These are phyloP conservation scores for Ictalurus furcatus DNA, from an alignment of 2,113 vertebrate genomes.

Conservation along the genomic window DNA sequence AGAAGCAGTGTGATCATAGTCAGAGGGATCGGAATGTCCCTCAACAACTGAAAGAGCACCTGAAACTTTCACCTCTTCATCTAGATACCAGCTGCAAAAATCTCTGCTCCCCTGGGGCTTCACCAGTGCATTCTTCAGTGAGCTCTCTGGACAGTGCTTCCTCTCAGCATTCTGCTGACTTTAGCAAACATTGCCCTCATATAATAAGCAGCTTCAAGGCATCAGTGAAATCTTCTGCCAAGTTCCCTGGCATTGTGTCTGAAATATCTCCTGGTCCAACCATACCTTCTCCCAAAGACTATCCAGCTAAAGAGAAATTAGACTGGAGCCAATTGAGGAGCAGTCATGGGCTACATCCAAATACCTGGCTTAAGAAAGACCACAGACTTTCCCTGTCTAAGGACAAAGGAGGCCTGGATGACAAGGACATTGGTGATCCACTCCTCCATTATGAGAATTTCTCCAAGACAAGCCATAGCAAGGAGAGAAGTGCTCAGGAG, in stretches of 20 bases:
- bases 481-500: slow-evolving; percentile 26
- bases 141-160: slow-evolving; percentile 85
- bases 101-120: slow-evolving; percentile 78
- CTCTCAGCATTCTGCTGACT: slow-evolving; percentile 81
- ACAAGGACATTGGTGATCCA: slow-evolving; percentile 55
- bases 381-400: slow-evolving; percentile 77
- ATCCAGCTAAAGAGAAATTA: slow-evolving; percentile 62
- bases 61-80: slow-evolving; percentile 64
- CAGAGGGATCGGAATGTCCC: slow-evolving; percentile 43
- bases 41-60: slow-evolving; percentile 62
- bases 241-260: slow-evolving; percentile 35
- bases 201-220: slow-evolving; percentile 16
- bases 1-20: slow-evolving; percentile 71
- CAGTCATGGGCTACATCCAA: slow-evolving; percentile 77
- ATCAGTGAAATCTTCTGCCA: slow-evolving; percentile 53
- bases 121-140: slow-evolving; percentile 78
- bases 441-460: slow-evolving; percentile 24
- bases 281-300: slow-evolving; percentile 25
- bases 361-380: slow-evolving; percentile 79
- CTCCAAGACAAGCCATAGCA: slow-evolving; percentile 13
- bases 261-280: slow-evolving; percentile 32
- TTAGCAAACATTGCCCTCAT: slow-evolving; percentile 65
- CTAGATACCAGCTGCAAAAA: slow-evolving; percentile 80
- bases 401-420: slow-evolving; percentile 58
- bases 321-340: slow-evolving; percentile 67